These are phyloP conservation scores for Rotaria sp. DNA, from an alignment of 2,888 invertebrate genomes.

Conservation along the genomic window DNA sequence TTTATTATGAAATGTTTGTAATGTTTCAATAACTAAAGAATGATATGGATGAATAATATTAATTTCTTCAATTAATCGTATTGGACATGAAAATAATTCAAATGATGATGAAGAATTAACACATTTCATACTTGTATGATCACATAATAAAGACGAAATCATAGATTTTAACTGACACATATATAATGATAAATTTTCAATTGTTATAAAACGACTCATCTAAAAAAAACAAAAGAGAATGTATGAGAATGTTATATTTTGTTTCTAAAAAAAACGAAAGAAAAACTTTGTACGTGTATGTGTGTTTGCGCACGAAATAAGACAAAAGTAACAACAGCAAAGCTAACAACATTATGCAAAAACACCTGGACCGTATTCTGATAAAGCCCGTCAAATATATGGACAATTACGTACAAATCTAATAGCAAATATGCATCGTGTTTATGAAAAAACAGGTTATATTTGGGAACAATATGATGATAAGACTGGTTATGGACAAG, in stretches of 20 bases:
- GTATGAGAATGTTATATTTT: neutral
- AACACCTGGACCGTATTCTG: constrained; percentile 66
- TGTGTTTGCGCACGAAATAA: constrained; percentile 2
- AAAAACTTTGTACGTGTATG: neutral
- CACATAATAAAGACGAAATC: neutral
- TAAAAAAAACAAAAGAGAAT: neutral
- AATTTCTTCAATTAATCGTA: neutral
- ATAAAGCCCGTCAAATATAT: constrained; percentile 56
- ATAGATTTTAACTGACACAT: neutral
- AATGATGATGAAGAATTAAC: neutral
- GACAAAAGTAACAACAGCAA: neutral
- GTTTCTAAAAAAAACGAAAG: neutral
- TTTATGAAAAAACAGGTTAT: constrained; percentile 81
- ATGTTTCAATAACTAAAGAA: neutral
- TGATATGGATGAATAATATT: neutral
- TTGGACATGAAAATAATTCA: neutral
- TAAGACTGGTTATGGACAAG: constrained; percentile 73
- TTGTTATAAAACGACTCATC: neutral
- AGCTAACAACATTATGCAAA: constrained; percentile 58
- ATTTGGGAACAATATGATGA: constrained; percentile 96
- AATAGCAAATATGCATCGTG: constrained; percentile 71
- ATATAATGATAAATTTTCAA: neutral
- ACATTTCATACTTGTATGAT: neutral
- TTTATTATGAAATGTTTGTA: constrained; percentile 1
- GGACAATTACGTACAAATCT: constrained; percentile 68